Evolutionary conservation across 2,888 invertebrate genomes (phyloP), one percentile per base, ranked within the genome.

Genomic region (Melieria crassipennis): DNA sequence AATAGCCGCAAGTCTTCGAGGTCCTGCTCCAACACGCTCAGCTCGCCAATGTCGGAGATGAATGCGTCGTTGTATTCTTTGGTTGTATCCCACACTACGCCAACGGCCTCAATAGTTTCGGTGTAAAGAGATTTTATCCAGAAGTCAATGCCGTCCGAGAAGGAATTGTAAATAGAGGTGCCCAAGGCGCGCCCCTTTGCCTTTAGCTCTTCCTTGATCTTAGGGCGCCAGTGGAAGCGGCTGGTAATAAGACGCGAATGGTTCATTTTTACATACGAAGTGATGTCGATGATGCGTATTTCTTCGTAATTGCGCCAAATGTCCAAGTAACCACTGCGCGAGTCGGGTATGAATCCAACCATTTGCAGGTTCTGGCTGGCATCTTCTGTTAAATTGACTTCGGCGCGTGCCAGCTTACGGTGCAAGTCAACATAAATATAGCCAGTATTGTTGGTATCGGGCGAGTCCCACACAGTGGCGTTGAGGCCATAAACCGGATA

Each of bases 231-330:
- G 72, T 90, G 88, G 42, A 95, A 87, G n/a, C 90, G 91, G 73
- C 94, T 94, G 1, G 94, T 94, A 11, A 96, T 88, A 1, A 95
- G 88, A 52, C 94, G 89, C 0, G 95, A 95, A 83, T 95, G 95
- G 87, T 96, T 96, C 77, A 96, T 89, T 45, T 92, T 90, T 61
- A 95, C 87, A 84, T 93, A 94, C 42, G 94, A 94, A 4, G 92
- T 90, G 42, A 95, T 87, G 85, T 95, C 95, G 4, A 92, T 91
- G 57, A 94, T 90, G 3, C 90, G 89, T 78, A 93, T 91, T 84
- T 94, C 94, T 75, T 94, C 94, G 80, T 92, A 95, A 78, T 94
- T 91, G 55, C 95, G 89, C 94, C 94, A 95, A 10, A 94, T 89
- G 83, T 94, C 91, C 77, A 95, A 90, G 75, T 90, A 89, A 0